Base-by-base conservation (phyloP, 2,888 invertebrate species). In the Candidula unifasciata region DNA sequence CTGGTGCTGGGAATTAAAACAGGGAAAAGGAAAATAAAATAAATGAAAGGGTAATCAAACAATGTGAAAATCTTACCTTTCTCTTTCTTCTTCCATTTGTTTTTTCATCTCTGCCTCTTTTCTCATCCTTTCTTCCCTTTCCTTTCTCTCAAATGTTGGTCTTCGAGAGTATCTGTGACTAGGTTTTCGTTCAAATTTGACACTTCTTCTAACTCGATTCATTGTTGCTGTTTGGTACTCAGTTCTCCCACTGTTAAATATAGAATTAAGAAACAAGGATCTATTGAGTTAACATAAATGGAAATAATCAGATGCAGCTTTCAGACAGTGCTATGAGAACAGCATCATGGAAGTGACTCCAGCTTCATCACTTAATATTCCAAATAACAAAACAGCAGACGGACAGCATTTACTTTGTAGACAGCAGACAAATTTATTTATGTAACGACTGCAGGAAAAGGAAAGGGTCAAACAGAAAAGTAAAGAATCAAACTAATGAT, bases 141-240 rank as follows among this genome's bases (percentile, higher is more conserved):
- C 92, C 68, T 86, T 87, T 69, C 90, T 89, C 83, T 93, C 93
- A 84, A 93, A 92, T 13, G 92, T 91, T 8, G 92, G 98, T 83
- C 99, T 95, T 82, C 98, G 95, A 57, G 98, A 98, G 93, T 98
- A 99, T 87, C 99, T 95, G 94, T 99, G 99, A 94, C 98, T 98
- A 0, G 99, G 99, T 81, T 98, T 95, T 86, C 99, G 95, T 94
- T 99, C 99, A 94, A 99, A 98, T 93, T 98, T 97, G 10, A 98
- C 98, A 0, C 97, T 98, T 82, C 98, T 95, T 73, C 98, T 95
- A 0, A 98, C 97, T 87, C 90, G 89, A 94, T 97, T 97, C 92
- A 97, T 96, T 92, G 97, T 97, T 16, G 98, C 97, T 44, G 98
- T 97, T 95, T 99, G 99, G 94, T 98, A 99, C 94, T 99, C 99